Conservation (phyloP, 2,113 vertebrate species). For the Melospiza georgiana region DNA sequence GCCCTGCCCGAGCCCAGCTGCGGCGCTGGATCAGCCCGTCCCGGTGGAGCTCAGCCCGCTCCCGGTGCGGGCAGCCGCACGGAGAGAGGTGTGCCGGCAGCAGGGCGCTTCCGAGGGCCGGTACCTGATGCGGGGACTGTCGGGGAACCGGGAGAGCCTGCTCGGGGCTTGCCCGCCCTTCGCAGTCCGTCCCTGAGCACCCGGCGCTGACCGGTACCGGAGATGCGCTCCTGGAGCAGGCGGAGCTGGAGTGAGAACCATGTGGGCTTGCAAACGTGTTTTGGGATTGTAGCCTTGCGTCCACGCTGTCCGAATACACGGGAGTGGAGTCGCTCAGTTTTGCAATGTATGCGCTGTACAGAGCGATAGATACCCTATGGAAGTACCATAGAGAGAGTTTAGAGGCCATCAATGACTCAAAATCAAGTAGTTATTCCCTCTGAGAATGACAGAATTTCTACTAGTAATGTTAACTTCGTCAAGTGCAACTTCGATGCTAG, state of each 20-base stretch:
- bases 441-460: background rate
- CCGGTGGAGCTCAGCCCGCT: background rate
- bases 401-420: background rate
- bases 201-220: background rate
- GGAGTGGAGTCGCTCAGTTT: background rate
- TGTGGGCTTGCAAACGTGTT: background rate
- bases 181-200: background rate
- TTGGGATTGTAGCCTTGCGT: background rate
- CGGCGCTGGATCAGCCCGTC: background rate
- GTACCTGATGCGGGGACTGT: background rate
- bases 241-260: background rate
- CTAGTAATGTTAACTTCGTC: background rate
- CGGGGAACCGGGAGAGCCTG: background rate
- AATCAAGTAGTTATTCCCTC: background rate
- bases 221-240: background rate
- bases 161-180: background rate
- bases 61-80: background rate
- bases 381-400: background rate
- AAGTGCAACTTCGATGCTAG: background rate
- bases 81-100: background rate
- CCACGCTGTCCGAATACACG: background rate
- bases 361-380: accelerated
- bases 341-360: too few species aligned
- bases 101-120: background rate
- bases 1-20: background rate